These are phyloP conservation scores for Natator depressus DNA, from an alignment of 2,113 vertebrate species.

Conservation along the genomic window DNA sequence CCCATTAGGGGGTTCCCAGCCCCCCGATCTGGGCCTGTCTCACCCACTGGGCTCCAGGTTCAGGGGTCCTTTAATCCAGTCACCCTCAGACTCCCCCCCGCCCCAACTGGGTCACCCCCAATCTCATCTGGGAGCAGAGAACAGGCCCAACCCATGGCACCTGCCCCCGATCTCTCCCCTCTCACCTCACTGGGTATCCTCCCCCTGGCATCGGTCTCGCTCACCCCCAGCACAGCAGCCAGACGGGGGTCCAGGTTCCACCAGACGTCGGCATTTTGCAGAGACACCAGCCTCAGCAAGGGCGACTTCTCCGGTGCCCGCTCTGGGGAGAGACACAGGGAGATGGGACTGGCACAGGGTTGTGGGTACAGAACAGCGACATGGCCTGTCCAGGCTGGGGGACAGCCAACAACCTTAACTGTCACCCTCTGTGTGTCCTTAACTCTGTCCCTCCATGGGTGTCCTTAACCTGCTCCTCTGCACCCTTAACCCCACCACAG, in stretches of 20 bases:
- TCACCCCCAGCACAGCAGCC: background rate
- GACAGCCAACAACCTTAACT: no score
- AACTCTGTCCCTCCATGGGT: no score
- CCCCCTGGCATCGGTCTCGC: conserved; percentile 55
- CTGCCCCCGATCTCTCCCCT: background rate
- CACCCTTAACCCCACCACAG: background rate
- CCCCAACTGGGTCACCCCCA: no score
- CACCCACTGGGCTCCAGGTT: background rate
- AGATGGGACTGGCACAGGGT: background rate
- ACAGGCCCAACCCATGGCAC: background rate
- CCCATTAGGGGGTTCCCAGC: background rate
- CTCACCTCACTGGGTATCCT: background rate
- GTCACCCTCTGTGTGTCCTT: no score
- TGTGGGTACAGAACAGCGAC: background rate
- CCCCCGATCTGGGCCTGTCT: background rate
- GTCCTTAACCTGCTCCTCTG: background rate
- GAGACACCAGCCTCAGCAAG: no score
- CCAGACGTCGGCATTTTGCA: no score
- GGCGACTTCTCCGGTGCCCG: no score
- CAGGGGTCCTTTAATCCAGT: no score
- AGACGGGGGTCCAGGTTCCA: no score
- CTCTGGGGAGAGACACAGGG: background rate
- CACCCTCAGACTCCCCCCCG: background rate
- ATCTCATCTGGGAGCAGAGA: background rate
- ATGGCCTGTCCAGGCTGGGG: no score